Evolutionary conservation across 2,888 invertebrate species (phyloP).

Genomic region (Morpho achilles): DNA sequence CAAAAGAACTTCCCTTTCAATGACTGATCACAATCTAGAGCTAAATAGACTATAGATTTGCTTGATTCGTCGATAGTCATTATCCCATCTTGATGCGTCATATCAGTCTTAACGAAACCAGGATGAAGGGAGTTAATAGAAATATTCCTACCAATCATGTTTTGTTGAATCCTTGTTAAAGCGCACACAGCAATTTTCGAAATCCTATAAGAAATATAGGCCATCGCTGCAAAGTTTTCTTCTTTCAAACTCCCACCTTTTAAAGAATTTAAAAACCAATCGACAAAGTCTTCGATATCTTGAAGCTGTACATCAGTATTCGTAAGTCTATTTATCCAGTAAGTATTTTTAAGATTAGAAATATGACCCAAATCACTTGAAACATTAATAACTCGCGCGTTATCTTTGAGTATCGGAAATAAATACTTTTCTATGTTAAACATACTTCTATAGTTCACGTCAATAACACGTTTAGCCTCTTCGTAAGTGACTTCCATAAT

Average conservation of each 20-base stretch:
- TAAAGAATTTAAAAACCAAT: slow-evolving; percentile 36
- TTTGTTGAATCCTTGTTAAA: slow-evolving; percentile 32
- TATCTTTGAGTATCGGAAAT: slow-evolving; percentile 32
- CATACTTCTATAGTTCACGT: slow-evolving; percentile 35
- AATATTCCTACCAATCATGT: slow-evolving; percentile 28
- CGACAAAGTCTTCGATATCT: slow-evolving; percentile 33
- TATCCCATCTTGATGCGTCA: slow-evolving; percentile 30
- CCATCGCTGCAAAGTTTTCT: slow-evolving; percentile 31
- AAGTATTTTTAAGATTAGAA: slow-evolving; percentile 32
- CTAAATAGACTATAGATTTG: slow-evolving; percentile 31
- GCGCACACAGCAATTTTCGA: slow-evolving; percentile 36
- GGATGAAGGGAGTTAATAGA: slow-evolving; percentile 35
- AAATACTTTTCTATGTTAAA: slow-evolving; percentile 34
- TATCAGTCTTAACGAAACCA: slow-evolving; percentile 33
- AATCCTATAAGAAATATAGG: slow-evolving; percentile 29
- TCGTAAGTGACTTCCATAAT: slow-evolving; percentile 31
- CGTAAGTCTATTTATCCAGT: slow-evolving; percentile 32
- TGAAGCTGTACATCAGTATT: slow-evolving; percentile 27
- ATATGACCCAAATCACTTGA: slow-evolving; percentile 36
- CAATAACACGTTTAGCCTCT: slow-evolving; percentile 34
- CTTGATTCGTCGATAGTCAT: slow-evolving; percentile 28
- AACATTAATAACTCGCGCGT: slow-evolving; percentile 36
- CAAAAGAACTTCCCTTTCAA: slow-evolving; percentile 36
- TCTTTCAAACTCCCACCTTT: slow-evolving; percentile 29
- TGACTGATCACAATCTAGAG: slow-evolving; percentile 34